Conservation (phyloP, 2,797 vertebrate species). For the Trematomus bernacchii region DNA sequence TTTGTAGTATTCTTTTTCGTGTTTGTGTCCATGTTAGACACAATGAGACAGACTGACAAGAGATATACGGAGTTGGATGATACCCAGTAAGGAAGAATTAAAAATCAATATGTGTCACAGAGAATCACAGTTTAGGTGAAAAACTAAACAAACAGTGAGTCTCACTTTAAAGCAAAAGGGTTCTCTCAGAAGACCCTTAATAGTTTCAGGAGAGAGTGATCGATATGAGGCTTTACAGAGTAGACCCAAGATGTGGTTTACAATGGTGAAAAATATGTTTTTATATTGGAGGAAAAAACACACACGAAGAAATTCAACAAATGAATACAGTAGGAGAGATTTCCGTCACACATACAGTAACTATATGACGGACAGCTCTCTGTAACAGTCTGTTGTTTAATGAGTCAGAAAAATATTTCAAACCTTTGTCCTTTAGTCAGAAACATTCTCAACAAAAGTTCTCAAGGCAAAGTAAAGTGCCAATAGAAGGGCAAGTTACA, state of each 20-base stretch:
- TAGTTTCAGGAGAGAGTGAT: constrained; percentile 58
- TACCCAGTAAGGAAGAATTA: constrained; percentile 45
- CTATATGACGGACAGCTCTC: constrained; percentile 8
- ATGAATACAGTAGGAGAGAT: constrained; percentile 26
- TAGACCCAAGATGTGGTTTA: constrained; percentile 24
- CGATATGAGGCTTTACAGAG: constrained; percentile 52
- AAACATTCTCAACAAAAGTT: neutral
- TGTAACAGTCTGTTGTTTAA: constrained; percentile 8
- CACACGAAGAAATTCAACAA: constrained; percentile 24
- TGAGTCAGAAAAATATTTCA: neutral
- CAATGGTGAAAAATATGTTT: constrained; percentile 44
- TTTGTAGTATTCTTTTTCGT: constrained; percentile 5
- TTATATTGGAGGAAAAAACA: constrained; percentile 35
- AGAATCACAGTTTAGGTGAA: constrained; percentile 66
- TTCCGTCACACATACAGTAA: constrained; percentile 16
- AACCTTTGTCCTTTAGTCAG: neutral
- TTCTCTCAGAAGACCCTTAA: constrained; percentile 54
- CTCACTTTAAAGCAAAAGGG: constrained; percentile 54
- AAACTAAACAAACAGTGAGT: constrained; percentile 61
- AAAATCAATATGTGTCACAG: constrained; percentile 67
- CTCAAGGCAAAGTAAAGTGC: neutral
- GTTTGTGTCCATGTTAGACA: constrained; percentile 6
- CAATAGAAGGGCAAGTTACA: neutral
- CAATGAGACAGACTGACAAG: constrained; percentile 14
- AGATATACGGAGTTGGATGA: constrained; percentile 41